Percentiles rank a stretch among this genome's conserved stretches.
phyloP scores from a whole-genome alignment of 2,888 invertebrate species.

The Epinotia nisella region DNA sequence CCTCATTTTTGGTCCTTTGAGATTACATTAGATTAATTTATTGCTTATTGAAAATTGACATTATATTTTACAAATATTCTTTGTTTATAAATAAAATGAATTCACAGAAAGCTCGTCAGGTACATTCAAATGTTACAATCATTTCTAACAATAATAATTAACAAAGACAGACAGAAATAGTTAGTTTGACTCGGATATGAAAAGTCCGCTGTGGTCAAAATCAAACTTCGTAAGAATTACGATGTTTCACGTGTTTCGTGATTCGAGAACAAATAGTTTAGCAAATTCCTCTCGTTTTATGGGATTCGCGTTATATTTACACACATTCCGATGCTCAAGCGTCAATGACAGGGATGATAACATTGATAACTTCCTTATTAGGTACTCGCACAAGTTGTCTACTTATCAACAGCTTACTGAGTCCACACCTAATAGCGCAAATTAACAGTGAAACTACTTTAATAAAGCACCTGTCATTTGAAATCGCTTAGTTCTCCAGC shows the following conservation, averaged over 20 bases:
- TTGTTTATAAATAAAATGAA: too few relatives aligned
- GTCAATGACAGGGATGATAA: slow-evolving; percentile 27
- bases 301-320: slow-evolving; percentile 8
- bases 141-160: too few relatives aligned
- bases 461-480: slow-evolving; percentile 46
- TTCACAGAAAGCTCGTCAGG: too few relatives aligned
- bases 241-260: neutral
- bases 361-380: slow-evolving; percentile 35
- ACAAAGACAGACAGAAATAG: too few relatives aligned
- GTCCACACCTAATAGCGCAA: slow-evolving; percentile 13
- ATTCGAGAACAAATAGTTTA: slow-evolving; percentile 1
- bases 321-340: slow-evolving; percentile 4
- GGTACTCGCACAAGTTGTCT: slow-evolving; percentile 10
- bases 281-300: slow-evolving; percentile 2
- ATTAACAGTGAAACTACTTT: slow-evolving; percentile 44
- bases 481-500: slow-evolving; percentile 48
- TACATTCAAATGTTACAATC: too few relatives aligned
- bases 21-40: too few relatives aligned
- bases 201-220: neutral
- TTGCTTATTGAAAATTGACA: too few relatives aligned
- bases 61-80: too few relatives aligned
- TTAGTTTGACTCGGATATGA: too few relatives aligned
- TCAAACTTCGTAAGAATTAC: neutral
- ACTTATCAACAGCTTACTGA: slow-evolving; percentile 3
- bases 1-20: neutral